Evolutionary conservation across 2,113 vertebrate genomes (phyloP), one percentile per base, ranked within the genome.

Genomic region (Scatophagus argus): DNA sequence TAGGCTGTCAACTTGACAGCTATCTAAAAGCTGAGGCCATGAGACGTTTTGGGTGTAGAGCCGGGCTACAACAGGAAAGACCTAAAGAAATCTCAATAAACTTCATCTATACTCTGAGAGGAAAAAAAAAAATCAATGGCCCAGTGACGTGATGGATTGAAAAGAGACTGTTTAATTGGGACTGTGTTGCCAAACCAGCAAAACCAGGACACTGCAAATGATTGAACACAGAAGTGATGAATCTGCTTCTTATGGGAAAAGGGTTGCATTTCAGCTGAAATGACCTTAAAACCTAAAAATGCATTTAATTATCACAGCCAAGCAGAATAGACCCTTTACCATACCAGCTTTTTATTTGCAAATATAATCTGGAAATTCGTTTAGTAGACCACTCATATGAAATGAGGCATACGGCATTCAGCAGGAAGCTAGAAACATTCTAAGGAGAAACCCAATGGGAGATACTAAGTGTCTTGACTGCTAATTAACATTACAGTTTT

Each of bases 121-220:
- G 6, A 49, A 3, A 44, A 54, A 76, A 70, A 70, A 76, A 77
- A 83, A 87, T 88, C 83, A 86, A 91, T 91, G 77, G 2, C 43
- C 52, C 41, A 55, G 81, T 79, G 82, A 76, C 75, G 23, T 83
- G 79, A 89, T 62, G 23, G 82, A 83, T 81, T 84, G 67, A 89
- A 73, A 71, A 61, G 58, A 63, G 74, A 72, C 67, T 74, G 39
- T 75, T 82, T 87, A 74, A 85, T 70, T 82, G 80, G 69, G 61
- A 46, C 68, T 59, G 58, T 60, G 52, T 31, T 81, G 82, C 86
- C 65, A 77, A 87, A 81, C 87, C 82, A 70, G 82, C 83, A 83
- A 84, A 87, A 86, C 80, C 76, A 81, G 82, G 65, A 72, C 55
- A 52, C 73, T 77, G 68, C 64, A 56, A 61, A 34, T 63, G 87